Evolutionary conservation across 2,888 invertebrate genomes (phyloP), one percentile per base, ranked within the genome.

Genomic region (Caenorhabditis wallacei): DNA sequence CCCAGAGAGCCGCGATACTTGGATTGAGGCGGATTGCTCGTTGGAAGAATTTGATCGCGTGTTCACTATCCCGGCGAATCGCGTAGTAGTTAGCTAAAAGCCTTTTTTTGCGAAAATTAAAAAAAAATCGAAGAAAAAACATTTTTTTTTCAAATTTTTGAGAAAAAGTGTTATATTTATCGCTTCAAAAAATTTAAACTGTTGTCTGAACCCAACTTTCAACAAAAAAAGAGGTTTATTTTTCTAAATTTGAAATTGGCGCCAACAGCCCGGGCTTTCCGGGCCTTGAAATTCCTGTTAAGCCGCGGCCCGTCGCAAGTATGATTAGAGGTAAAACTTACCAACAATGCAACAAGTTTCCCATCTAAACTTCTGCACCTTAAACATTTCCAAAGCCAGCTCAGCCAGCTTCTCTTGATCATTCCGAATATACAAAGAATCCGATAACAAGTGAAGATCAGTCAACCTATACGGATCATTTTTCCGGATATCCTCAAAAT

Each of bases 321-420:
- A n/a, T n/a, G n/a, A 30, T 30, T 30, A 30, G 30, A 30, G 30
- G 3, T 30, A 30, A 30, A 2, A 89, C 93, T 93, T 93, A 95
- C 97, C 98, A 92, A 99, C 96, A 85, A 98, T 96, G 93, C 97
- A 97, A 92, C 98, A 98, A 0, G 98, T 98, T 93, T 99, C 98
- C 24, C 97, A 96, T 88, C 96, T 94, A 92, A 97, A 99, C 93
- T 98, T 98, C 93, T 99, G 97, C 88, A 97, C 96, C 90, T 96
- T 95, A 69, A 96, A 96, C 56, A 97, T 96, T 90, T 95, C 95
- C 91, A 98, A 97, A 0, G 98, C 98, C 84, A 99, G 94, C 92
- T 96, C 95, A 2, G 97, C 96, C 87, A 99, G 94, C 92, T 97
- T 96, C 87, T 95, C 96, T 7, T 84, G 82, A 43, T 90, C 89